These are phyloP conservation scores for Euphonia xanthogaster DNA, from an alignment of 2,797 vertebrate species.

Conservation along the genomic window DNA sequence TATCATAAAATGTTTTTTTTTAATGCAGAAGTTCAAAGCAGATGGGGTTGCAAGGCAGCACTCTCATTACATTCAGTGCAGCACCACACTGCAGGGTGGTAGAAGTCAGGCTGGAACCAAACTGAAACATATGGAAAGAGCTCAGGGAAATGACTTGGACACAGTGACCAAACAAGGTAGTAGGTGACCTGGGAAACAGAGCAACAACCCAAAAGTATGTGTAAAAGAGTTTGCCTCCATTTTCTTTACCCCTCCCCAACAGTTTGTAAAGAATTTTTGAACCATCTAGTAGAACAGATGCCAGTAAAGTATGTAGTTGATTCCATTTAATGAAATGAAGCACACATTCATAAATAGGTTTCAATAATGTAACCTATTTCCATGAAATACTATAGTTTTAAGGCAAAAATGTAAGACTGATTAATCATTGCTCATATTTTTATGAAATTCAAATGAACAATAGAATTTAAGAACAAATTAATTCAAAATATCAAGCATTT, in stretches of 20 bases:
- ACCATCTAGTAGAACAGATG: background rate
- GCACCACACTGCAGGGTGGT: rapidly evolving
- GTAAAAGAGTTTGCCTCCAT: background rate
- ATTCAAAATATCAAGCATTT: background rate
- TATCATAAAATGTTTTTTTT: background rate
- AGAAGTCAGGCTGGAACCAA: background rate
- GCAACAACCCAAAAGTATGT: rapidly evolving
- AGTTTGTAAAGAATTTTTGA: background rate
- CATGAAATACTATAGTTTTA: background rate
- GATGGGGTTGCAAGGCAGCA: background rate
- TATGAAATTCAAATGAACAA: background rate
- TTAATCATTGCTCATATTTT: background rate
- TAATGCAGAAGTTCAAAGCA: background rate
- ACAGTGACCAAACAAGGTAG: background rate
- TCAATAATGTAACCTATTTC: background rate
- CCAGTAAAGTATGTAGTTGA: background rate
- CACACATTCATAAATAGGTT: background rate
- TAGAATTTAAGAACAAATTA: background rate
- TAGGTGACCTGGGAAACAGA: background rate
- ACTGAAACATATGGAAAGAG: background rate
- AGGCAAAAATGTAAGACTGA: background rate
- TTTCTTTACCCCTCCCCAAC: background rate
- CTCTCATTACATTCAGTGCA: background rate
- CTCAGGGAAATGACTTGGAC: background rate
- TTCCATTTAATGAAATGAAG: background rate